phyloP scores from a whole-genome alignment of 2,888 invertebrate species.

The Apamea crenata region DNA sequence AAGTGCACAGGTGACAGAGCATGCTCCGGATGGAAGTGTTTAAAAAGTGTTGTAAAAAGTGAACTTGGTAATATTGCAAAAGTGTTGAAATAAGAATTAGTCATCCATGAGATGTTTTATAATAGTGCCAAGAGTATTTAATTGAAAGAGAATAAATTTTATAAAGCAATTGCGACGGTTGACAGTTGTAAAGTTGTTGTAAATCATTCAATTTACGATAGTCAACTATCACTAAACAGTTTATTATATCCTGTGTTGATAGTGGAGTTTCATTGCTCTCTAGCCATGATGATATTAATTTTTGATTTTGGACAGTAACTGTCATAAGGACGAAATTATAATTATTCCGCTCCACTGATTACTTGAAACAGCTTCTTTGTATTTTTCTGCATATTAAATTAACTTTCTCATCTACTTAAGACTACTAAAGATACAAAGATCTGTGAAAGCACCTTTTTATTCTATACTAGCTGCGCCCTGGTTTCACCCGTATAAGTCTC shows the following conservation, averaged over 20 bases:
- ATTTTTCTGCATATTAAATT: neutral
- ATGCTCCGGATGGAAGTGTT: neutral
- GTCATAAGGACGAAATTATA: neutral
- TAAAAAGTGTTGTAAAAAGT: neutral
- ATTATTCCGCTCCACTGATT: neutral
- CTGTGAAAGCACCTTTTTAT: neutral
- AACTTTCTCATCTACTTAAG: neutral
- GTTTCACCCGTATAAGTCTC: neutral
- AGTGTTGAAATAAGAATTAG: constrained; percentile 33
- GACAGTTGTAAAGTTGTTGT: constrained; percentile 34
- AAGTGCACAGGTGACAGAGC: neutral
- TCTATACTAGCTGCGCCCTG: neutral
- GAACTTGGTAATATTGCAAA: neutral
- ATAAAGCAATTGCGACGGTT: constrained; percentile 30
- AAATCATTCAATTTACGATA: constrained; percentile 58
- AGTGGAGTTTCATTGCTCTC: constrained; percentile 35
- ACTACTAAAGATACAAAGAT: neutral
- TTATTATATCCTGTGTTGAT: constrained; percentile 56
- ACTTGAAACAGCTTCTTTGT: neutral
- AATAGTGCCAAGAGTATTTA: constrained; percentile 24
- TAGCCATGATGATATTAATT: constrained; percentile 1
- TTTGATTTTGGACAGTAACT: constrained; percentile 10
- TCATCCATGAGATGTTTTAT: constrained; percentile 26
- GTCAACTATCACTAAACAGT: constrained; percentile 48
- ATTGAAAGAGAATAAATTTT: constrained; percentile 49